Conservation (phyloP, 1,140 invertebrate genomes). For the Araneus ventricosus region DNA sequence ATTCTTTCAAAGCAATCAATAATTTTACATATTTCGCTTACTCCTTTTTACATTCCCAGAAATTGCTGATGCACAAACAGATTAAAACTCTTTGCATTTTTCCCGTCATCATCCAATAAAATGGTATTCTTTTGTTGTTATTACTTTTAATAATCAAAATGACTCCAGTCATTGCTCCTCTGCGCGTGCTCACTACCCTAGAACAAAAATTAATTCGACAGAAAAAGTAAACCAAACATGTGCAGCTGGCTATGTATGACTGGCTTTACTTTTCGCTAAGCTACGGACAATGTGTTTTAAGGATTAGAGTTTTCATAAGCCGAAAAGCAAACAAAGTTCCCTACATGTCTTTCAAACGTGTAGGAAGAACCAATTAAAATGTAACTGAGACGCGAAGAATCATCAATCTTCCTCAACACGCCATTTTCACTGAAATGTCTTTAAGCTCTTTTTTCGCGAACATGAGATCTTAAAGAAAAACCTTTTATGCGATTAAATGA, state of each 20-base stretch:
- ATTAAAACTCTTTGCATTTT: too few species aligned
- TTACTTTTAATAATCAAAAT: too few species aligned
- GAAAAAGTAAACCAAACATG: background rate
- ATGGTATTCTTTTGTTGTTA: too few species aligned
- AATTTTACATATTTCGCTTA: too few species aligned
- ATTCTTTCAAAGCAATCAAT: too few species aligned
- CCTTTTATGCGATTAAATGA: background rate
- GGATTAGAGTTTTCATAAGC: background rate
- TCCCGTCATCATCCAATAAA: too few species aligned
- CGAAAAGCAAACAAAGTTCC: background rate
- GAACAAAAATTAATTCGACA: too few species aligned
- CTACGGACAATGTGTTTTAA: background rate
- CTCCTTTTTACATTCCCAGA: too few species aligned
- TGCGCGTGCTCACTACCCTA: too few species aligned
- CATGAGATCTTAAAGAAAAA: background rate
- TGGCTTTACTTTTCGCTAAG: background rate
- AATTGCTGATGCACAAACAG: too few species aligned
- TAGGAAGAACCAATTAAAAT: conserved; percentile 7
- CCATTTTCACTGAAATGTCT: background rate
- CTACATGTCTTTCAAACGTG: background rate
- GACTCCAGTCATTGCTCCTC: too few species aligned
- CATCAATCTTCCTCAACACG: conserved; percentile 10
- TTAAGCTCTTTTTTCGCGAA: background rate
- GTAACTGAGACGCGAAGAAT: background rate
- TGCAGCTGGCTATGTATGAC: background rate